Base-by-base conservation (phyloP, 1,140 invertebrate species). In the Penaeus japonicus region DNA sequence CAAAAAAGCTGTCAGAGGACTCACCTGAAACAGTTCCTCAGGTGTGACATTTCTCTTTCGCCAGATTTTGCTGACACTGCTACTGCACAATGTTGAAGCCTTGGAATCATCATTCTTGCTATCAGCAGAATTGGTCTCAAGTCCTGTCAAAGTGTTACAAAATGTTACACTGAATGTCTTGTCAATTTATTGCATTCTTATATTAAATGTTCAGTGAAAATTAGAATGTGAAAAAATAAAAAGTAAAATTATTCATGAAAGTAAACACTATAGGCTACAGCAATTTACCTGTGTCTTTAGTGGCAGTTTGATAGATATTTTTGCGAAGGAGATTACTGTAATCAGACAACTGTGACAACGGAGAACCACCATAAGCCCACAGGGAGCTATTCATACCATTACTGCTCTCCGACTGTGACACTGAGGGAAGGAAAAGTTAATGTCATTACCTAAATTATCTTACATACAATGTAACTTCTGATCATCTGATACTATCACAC, bases 1-100 rank as follows among this genome's bases (percentile, higher is more conserved):
- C n/a, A 54, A 47, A 15, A 24, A 18, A n/a, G 47, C 30, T 47
- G 10, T 39, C 17, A 53, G 4, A 84, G 53, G 24, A 75, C 53
- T 62, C n/a, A 90, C 89, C 80, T 90, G 84, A 62, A 90, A 90
- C 2, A 90, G 88, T 35, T 90, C 77, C 35, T 88, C 85, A 4
- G 88, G 88, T 4, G 90, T 87, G 35, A 90, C 87, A 75, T 90
- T 89, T 35, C 90, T 90, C 65, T 89, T 89, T 22, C 85, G 79
- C 90, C 90, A 90, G 30, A 90, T 89, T 81, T 90, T 90, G 73
- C 87, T 77, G 20, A 88, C 87, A 27, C 80, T 88, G 70, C 65
- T 75, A 35, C 87, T 88, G 32, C 59, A 83, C 20, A 83, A 32
- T 18, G 65, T 30, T 20, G 70, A 84, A 2, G 87, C 24, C 62